These are phyloP conservation scores for Eumaeus atala DNA, from an alignment of 1,140 invertebrate genomes.

Conservation along the genomic window DNA sequence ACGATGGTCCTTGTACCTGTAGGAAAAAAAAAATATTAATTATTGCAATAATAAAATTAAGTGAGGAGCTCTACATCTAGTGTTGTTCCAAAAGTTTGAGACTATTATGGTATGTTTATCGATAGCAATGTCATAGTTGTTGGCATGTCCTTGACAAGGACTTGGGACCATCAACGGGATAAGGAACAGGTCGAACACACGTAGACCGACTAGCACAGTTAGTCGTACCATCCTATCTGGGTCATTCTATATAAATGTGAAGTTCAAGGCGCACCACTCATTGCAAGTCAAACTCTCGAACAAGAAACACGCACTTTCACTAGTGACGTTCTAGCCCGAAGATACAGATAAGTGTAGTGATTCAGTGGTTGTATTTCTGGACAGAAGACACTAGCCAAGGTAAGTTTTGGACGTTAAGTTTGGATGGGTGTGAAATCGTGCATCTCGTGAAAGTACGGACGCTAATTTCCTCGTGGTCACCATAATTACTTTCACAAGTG, in stretches of 20 bases:
- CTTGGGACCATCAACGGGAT: constrained; percentile 47
- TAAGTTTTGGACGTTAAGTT: constrained; percentile 46
- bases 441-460: constrained; percentile 39
- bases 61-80: too few species aligned
- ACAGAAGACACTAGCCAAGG: constrained; percentile 39
- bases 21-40: too few species aligned
- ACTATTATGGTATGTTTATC: neutral
- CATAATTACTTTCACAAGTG: too few species aligned
- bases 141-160: constrained; percentile 54
- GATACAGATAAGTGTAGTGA: constrained; percentile 62
- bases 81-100: too few species aligned
- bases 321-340: constrained; percentile 51
- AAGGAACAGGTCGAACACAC: constrained; percentile 48
- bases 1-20: too few species aligned
- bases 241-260: constrained; percentile 72
- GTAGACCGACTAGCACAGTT: constrained; percentile 60
- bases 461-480: constrained; percentile 6
- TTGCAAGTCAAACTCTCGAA: constrained; percentile 64
- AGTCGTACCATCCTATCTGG: constrained; percentile 54
- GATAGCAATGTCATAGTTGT: neutral
- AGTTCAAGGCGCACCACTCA: constrained; percentile 69
- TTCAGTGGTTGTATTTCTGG: constrained; percentile 49
- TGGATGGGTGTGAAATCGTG: constrained; percentile 33
- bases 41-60: too few species aligned
- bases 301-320: constrained; percentile 67